Evolutionary conservation across 2,888 invertebrate genomes (phyloP).

Genomic region (Phrixothrix hirtus): DNA sequence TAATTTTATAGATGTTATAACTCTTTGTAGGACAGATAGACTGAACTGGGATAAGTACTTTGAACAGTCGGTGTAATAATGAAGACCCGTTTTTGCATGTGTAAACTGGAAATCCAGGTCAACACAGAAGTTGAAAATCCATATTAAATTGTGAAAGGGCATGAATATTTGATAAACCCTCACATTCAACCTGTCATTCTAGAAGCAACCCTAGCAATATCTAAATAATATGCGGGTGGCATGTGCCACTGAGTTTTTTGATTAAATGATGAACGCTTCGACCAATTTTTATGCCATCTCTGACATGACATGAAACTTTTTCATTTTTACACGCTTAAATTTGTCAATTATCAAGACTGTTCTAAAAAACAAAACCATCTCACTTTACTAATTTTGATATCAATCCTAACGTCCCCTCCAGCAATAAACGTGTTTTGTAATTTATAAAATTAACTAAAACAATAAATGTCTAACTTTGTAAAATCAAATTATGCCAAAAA

Average conservation of each 20-base stretch:
- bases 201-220: slow-evolving; percentile 32
- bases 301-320: slow-evolving; percentile 4
- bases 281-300: slow-evolving; percentile 12
- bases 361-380: too few species aligned
- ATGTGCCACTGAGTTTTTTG: slow-evolving; percentile 30
- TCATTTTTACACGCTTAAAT: background rate
- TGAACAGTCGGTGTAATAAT: slow-evolving; percentile 25
- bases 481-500: too few species aligned
- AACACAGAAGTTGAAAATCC: slow-evolving; percentile 32
- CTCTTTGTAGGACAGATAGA: slow-evolving; percentile 27
- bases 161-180: slow-evolving; percentile 33
- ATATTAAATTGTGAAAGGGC: slow-evolving; percentile 30
- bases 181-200: slow-evolving; percentile 32
- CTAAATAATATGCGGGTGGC: slow-evolving; percentile 32
- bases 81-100: slow-evolving; percentile 31
- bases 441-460: too few species aligned
- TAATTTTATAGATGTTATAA: slow-evolving; percentile 26
- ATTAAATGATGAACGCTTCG: slow-evolving; percentile 30
- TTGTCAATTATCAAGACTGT: too few species aligned
- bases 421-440: too few species aligned
- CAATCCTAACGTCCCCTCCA: too few species aligned
- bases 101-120: slow-evolving; percentile 33
- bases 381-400: too few species aligned
- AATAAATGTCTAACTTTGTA: too few species aligned
- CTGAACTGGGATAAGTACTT: slow-evolving; percentile 26